Evolutionary conservation across 2,888 invertebrate genomes (phyloP).

Genomic region (Steinernema scapterisci): DNA sequence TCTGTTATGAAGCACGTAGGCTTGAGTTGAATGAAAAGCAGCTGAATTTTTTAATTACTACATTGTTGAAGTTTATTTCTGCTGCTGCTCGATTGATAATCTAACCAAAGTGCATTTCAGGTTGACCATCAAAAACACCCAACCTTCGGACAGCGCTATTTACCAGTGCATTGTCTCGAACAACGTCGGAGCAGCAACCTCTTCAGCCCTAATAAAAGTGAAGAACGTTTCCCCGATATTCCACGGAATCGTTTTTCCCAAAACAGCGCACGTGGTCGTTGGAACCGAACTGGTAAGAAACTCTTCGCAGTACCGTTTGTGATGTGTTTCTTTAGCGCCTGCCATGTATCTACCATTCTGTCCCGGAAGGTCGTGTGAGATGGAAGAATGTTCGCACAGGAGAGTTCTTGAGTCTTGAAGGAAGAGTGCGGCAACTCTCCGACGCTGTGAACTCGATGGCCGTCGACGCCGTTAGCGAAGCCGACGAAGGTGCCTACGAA

Average conservation of each 20-base stretch:
- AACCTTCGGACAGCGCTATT: conserved; percentile 53
- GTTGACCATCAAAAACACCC: conserved; percentile 41
- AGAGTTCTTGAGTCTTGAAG: conserved; percentile 30
- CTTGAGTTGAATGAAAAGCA: too few species aligned
- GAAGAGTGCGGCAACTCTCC: conserved; percentile 9
- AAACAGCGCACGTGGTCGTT: conserved; percentile 53
- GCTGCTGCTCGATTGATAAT: too few species aligned
- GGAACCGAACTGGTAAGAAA: conserved; percentile 51
- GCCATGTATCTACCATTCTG: conserved; percentile 61
- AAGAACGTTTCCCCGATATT: conserved; percentile 54
- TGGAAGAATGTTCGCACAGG: conserved; percentile 46
- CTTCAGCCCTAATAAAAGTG: conserved; percentile 54
- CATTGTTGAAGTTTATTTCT: too few species aligned
- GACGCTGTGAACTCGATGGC: conserved; percentile 35
- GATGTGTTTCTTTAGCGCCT: conserved; percentile 43
- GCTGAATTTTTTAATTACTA: too few species aligned
- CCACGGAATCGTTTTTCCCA: conserved; percentile 58
- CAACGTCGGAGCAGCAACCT: conserved; percentile 42
- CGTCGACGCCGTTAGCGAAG: conserved; percentile 35
- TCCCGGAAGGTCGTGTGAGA: conserved; percentile 50
- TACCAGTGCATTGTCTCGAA: conserved; percentile 52
- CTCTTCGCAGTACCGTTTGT: not conserved
- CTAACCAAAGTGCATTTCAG: conserved; percentile 42
- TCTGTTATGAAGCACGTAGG: too few species aligned
- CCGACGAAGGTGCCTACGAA: conserved; percentile 45